Percentiles rank a stretch among this genome's conserved stretches.
Evolutionary conservation across 2,888 invertebrate genomes (phyloP).

Genomic region (Craniophora ligustri): DNA sequence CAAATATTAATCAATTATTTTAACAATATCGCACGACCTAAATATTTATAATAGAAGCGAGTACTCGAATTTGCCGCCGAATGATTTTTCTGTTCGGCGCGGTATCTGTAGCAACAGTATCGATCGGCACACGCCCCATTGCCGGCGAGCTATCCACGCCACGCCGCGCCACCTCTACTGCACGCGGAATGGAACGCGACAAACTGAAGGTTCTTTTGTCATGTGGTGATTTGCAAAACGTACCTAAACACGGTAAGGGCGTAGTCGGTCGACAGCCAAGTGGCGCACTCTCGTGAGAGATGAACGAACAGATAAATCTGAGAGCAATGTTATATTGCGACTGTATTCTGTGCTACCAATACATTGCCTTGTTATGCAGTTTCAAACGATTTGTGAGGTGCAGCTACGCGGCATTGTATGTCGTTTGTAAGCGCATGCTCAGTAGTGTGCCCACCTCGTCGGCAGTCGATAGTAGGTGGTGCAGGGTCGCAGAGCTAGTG

Average conservation of each 20-base stretch:
- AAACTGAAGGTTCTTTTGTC: slow-evolving; percentile 65
- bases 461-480: slow-evolving; percentile 58
- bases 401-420: slow-evolving; percentile 58
- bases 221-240: slow-evolving; percentile 75
- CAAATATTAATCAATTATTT: slow-evolving; percentile 30
- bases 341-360: slow-evolving; percentile 32
- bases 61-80: slow-evolving; percentile 78
- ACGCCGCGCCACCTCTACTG: slow-evolving; percentile 53
- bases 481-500: slow-evolving; percentile 81
- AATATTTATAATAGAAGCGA: slow-evolving; percentile 57
- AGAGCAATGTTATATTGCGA: slow-evolving; percentile 55
- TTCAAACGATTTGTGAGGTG: background rate
- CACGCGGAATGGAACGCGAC: slow-evolving; percentile 77
- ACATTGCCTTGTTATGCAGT: slow-evolving; percentile 61
- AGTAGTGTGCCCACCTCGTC: slow-evolving; percentile 10
- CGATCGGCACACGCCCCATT: slow-evolving; percentile 80
- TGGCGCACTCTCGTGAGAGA: slow-evolving; percentile 88
- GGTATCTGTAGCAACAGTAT: slow-evolving; percentile 70
- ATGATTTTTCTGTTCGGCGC: slow-evolving; percentile 71
- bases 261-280: slow-evolving; percentile 81
- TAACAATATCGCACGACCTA: slow-evolving; percentile 43
- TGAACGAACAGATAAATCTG: slow-evolving; percentile 84
- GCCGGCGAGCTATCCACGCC: slow-evolving; percentile 65
- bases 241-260: slow-evolving; percentile 80
- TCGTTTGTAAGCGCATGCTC: slow-evolving; percentile 9